These are phyloP conservation scores for Steinernema hermaphroditum DNA, from an alignment of 2,888 invertebrate species.

Conservation along the genomic window DNA sequence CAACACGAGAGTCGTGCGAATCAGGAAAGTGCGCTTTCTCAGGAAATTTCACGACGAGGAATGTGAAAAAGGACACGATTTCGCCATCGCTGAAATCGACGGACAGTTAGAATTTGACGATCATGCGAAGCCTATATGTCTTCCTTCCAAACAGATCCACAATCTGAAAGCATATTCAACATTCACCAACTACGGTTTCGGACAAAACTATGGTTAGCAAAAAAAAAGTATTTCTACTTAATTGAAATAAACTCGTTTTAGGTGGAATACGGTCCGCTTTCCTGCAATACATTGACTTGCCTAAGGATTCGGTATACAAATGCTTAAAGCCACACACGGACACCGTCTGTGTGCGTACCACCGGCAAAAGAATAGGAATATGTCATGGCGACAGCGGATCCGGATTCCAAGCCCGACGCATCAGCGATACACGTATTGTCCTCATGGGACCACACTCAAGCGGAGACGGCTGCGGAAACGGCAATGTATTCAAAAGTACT, in stretches of 20 bases:
- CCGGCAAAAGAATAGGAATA: background rate
- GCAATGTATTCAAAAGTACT: background rate
- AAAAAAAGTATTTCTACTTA: too few relatives aligned
- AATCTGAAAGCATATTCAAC: background rate
- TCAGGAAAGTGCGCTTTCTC: background rate
- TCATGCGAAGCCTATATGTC: conserved; percentile 12
- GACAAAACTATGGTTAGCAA: conserved; percentile 9
- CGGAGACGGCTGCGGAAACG: background rate
- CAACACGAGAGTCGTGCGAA: background rate
- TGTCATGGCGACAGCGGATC: background rate
- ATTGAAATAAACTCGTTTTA: background rate
- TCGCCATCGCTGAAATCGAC: conserved; percentile 30
- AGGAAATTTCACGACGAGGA: background rate
- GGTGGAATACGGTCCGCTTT: background rate
- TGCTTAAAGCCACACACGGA: background rate
- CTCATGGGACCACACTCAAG: background rate
- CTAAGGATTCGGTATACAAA: background rate
- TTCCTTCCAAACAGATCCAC: background rate
- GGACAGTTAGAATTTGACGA: conserved; percentile 8
- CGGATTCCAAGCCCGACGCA: background rate
- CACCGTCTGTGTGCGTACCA: background rate
- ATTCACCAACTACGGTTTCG: conserved; percentile 26
- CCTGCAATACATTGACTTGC: conserved; percentile 5
- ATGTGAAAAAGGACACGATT: background rate
- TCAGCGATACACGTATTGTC: background rate